Evolutionary conservation across 2,113 vertebrate genomes (phyloP).

Genomic region (Syngnathus floridae): DNA sequence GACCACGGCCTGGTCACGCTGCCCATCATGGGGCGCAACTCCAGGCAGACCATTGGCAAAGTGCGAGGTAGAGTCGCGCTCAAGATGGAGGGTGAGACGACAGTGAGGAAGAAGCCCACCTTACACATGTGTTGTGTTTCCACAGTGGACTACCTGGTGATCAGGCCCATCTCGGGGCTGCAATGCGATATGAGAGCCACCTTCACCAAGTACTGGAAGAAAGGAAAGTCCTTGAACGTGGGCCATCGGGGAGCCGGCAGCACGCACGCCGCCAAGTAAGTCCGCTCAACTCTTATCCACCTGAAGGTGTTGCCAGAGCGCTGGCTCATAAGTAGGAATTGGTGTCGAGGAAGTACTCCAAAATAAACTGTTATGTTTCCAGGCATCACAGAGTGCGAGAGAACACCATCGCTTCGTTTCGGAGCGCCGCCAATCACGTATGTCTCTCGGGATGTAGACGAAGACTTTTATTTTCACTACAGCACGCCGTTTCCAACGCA

Average conservation of each 20-base stretch:
- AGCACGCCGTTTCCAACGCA: background rate
- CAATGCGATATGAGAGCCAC: conserved; percentile 84
- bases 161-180: conserved; percentile 80
- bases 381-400: conserved; percentile 91
- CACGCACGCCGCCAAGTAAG: conserved; percentile 81
- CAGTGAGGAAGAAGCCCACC: background rate
- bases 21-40: conserved; percentile 91
- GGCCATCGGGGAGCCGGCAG: conserved; percentile 93
- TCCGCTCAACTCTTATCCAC: no score
- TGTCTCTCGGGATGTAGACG: conserved; percentile 33
- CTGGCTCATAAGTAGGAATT: no score
- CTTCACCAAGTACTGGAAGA: conserved; percentile 88
- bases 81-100: background rate
- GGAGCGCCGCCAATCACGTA: conserved; percentile 89
- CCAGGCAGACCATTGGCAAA: conserved; percentile 91
- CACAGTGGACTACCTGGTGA: conserved; percentile 90
- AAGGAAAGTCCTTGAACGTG: conserved; percentile 82
- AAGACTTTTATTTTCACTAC: background rate
- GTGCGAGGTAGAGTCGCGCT: conserved; percentile 77
- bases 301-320: no score
- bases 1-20: conserved; percentile 82
- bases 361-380: conserved; percentile 18
- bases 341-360: no score
- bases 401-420: conserved; percentile 92
- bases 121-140: conserved; percentile 16